Evolutionary conservation across 2,888 invertebrate species (phyloP).

Genomic region (Fragum fragum): DNA sequence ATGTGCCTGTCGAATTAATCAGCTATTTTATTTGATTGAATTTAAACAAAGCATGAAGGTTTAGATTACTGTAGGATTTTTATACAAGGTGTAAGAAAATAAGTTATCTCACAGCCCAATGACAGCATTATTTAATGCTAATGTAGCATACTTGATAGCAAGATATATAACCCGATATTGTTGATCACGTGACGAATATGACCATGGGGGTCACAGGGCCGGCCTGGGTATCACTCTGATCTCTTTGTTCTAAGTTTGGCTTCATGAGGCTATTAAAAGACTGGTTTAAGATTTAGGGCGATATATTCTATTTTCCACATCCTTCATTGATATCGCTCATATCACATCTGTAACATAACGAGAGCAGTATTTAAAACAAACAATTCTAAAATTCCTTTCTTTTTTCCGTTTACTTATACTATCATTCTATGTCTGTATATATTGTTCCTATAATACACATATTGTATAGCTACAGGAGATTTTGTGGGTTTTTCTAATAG

Average conservation of each 20-base stretch:
- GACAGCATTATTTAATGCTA: conserved; percentile 7
- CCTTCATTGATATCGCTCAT: background rate
- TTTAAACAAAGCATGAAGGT: background rate
- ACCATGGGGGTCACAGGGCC: background rate
- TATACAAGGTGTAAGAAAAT: conserved; percentile 22
- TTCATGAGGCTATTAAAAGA: background rate
- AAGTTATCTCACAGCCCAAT: conserved; percentile 6
- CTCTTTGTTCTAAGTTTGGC: conserved; percentile 10
- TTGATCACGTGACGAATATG: conserved; percentile 7
- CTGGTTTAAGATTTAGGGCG: background rate
- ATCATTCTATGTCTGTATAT: too few relatives aligned
- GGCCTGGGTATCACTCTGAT: background rate
- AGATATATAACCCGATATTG: background rate
- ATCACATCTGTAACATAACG: background rate
- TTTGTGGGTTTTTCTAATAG: too few relatives aligned
- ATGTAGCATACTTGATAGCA: background rate
- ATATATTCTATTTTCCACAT: background rate
- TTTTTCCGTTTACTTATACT: too few relatives aligned
- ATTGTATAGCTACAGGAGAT: too few relatives aligned
- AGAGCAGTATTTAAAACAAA: background rate
- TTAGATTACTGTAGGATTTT: conserved; percentile 2
- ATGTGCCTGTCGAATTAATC: background rate
- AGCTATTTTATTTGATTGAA: background rate
- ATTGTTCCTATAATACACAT: too few relatives aligned
- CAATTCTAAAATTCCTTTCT: too few relatives aligned